A percentile compares a stretch with the other conserved stretches of the same genome.
These are phyloP conservation scores for Lanistes nyassanus DNA, from an alignment of 1,140 invertebrate genomes.

Conservation along the genomic window DNA sequence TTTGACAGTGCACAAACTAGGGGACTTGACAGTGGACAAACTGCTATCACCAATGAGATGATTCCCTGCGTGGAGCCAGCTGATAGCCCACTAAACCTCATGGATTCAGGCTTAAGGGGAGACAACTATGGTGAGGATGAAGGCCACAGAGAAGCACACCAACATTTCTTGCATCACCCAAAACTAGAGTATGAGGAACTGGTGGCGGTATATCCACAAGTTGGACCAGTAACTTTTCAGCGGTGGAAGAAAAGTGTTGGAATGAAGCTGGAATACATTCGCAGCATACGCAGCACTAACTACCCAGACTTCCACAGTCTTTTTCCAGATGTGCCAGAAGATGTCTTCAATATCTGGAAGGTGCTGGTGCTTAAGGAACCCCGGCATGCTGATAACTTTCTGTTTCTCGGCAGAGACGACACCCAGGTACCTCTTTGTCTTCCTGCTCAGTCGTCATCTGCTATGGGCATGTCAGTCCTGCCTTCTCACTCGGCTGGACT, in stretches of 20 bases:
- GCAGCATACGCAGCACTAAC: constrained; percentile 15
- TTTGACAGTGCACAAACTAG: no score
- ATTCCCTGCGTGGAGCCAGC: no score
- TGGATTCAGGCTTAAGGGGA: no score
- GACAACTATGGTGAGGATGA: no score
- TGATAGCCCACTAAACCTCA: no score
- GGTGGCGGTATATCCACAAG: neutral
- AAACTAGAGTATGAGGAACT: constrained; percentile 13
- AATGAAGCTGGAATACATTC: constrained; percentile 23
- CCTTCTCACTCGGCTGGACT: no score
- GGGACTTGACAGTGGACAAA: no score
- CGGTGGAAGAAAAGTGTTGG: constrained; percentile 23
- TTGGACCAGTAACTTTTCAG: constrained; percentile 11
- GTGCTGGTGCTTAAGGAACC: constrained; percentile 10
- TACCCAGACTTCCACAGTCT: constrained; percentile 24
- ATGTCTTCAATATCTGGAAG: constrained; percentile 28
- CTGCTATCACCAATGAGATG: no score
- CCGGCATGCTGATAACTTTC: neutral
- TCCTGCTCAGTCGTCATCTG: neutral
- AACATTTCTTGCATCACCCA: constrained; percentile 17
- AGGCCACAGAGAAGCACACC: neutral
- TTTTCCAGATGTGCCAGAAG: constrained; percentile 29
- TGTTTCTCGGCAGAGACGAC: constrained; percentile 1
- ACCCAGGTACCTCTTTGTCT: neutral
- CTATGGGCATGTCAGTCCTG: no score